Base-by-base conservation (phyloP, 1,140 invertebrate genomes). In the Dreissena polymorpha region DNA sequence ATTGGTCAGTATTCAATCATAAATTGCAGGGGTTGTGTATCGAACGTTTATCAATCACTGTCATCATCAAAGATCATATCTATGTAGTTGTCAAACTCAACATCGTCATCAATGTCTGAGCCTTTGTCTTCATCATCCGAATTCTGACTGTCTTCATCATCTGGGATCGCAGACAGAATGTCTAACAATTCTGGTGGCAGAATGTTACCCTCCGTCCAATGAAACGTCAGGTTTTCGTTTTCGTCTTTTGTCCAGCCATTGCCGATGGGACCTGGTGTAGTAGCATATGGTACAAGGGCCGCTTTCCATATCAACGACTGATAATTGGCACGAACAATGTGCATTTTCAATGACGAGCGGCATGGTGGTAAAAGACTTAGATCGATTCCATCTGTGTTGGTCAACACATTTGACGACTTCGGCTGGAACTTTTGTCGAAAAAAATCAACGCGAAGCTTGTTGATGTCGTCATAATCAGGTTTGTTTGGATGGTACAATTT, bases 321-420 rank as follows among this genome's bases (percentile, higher is more conserved):
- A 51, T 72, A 72, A 25, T 72, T 72, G 49, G 51, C 21, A 18
- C 70, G 18, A 23, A 16, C 13, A 53, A 72, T 55, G 25, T 72
- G 70, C 49, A 72, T 72, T 51, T 55, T n/a, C 16, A 72, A 23
- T 8, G 49, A 53, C 8, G 70, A 50, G 6, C 70, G 10, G 29
- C 70, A 72, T 14, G 70, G 49, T 55, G 39, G 70, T 21, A 72
- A 14, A n/a, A 72, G 25, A 55, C 70, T 72, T 23, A 72, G 16
- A 55, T 72, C 70, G 23, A 72, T 55, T n/a, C 50, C 70, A 23
- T 72, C 67, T 18, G 49, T 53, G 53, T 51, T 18, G 8, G 70
- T 53, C 49, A 51, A 21, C 7, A 51, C 16, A 55, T 51, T 10
- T 53, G 12, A n/a, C 49, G 7, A n/a, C 25, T n/a, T 16, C 21